Conservation (phyloP, 2,888 invertebrate genomes). For the Adelognathus sp. region DNA sequence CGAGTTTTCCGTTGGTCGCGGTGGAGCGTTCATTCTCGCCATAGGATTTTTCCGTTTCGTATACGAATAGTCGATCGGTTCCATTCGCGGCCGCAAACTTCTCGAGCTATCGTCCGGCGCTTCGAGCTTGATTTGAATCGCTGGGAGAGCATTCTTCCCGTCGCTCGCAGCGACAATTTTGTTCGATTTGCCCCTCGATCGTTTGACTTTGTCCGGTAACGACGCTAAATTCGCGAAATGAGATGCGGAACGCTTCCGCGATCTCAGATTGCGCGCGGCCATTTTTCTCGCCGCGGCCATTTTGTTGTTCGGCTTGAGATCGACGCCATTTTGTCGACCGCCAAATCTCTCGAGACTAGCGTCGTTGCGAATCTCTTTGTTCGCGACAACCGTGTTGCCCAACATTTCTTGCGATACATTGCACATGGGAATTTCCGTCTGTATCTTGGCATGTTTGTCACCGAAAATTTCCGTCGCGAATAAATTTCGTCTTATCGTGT, state of each 20-base stretch:
- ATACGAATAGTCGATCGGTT: constrained; percentile 61
- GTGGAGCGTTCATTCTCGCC: not conserved
- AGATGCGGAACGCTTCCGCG: constrained; percentile 67
- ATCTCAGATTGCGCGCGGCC: constrained; percentile 65
- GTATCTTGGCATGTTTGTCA: constrained; percentile 29
- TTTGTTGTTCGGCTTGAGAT: not conserved
- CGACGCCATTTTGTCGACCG: not conserved
- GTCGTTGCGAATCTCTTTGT: not conserved
- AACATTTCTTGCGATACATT: not conserved
- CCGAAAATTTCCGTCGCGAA: constrained; percentile 44
- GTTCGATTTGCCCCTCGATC: not conserved
- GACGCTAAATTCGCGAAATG: constrained; percentile 40
- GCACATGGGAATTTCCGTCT: constrained; percentile 19
- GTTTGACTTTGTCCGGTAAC: constrained; percentile 41
- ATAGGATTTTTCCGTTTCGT: constrained; percentile 44
- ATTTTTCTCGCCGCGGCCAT: not conserved
- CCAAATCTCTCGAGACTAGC: not conserved
- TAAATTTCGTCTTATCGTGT: constrained; percentile 42
- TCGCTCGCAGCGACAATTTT: constrained; percentile 28
- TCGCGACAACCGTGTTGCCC: not conserved
- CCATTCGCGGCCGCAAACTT: constrained; percentile 68
- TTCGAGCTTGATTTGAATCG: constrained; percentile 66
- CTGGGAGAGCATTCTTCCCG: not conserved
- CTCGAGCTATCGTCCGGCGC: constrained; percentile 52
- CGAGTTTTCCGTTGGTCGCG: not conserved